phyloP scores from a whole-genome alignment of 2,797 vertebrate species.

The Eulemur rubriventer region DNA sequence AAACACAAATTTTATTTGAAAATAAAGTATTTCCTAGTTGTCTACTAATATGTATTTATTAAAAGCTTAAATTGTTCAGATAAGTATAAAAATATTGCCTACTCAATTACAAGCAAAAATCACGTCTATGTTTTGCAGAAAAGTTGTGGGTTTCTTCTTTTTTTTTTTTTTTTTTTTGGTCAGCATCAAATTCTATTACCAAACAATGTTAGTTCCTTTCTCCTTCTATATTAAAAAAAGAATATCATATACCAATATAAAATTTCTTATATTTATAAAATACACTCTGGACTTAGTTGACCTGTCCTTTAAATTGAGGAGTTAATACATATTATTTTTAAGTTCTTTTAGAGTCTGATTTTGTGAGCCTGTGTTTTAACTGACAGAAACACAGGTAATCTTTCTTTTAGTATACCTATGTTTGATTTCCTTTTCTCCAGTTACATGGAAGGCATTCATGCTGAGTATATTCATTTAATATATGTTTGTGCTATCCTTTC shows the following conservation, averaged over 20 bases:
- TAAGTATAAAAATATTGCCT: neutral
- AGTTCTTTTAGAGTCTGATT: neutral
- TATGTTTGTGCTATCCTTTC: constrained; percentile 3
- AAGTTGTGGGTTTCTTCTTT: neutral
- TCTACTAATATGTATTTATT: neutral
- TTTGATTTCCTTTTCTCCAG: neutral
- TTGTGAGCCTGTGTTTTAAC: constrained; percentile 18
- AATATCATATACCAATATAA: neutral
- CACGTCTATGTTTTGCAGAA: neutral
- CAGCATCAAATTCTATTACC: neutral
- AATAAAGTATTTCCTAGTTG: neutral
- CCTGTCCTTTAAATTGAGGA: neutral
- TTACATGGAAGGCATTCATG: neutral
- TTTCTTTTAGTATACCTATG: neutral
- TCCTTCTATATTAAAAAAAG: neutral
- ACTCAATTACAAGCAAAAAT: neutral
- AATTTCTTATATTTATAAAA: neutral
- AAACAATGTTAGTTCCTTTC: neutral
- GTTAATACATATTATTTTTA: neutral
- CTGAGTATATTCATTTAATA: neutral
- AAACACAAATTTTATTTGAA: neutral
- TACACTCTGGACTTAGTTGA: neutral
- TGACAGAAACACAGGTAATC: neutral
- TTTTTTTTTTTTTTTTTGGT: neutral
- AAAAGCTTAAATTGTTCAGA: neutral